Evolutionary conservation across 2,113 vertebrate species (phyloP), one percentile per base, ranked within the genome.

Genomic region (Thamnaconus septentrionalis): DNA sequence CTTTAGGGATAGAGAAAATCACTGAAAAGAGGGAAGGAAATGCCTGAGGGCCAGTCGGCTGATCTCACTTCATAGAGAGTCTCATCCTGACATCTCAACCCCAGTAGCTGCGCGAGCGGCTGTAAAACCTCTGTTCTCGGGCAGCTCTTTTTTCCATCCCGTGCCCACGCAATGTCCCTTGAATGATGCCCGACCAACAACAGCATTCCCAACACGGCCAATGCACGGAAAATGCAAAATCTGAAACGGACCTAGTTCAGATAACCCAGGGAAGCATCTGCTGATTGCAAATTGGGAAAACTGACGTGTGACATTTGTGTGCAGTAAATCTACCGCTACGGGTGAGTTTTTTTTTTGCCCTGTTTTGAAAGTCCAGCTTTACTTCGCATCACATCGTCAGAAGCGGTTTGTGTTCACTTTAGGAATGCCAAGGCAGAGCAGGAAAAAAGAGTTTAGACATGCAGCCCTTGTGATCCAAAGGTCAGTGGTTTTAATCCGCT

Each of bases 31-130:
- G 8, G 61, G 47, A 11, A 72, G 44, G 12, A 62, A 56, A 71
- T 51, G 50, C 39, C 57, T 69, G 18, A 0, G 45, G 46, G 54
- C 47, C 52, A 75, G 46, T 11, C 72, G 5, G 59, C 0, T 7
- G 6, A 56, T 6, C 46, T 40, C 18, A 31, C 18, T 31, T 31
- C 6, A 11, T 11, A 50, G 48, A 50, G 57, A 43, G 18, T 31
- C 18, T 31, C 18, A 31, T 31, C 18, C 18, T 31, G 18, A 31
- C 18, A 31, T 31, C 18, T 31, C 18, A 31, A 31, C 82, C 87
- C 82, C 81, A 76, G 76, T 42, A 63, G 53, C 9, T 61, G 63
- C 50, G 82, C 77, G 70, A 82, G 71, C 74, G 69, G 63, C 58
- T 66, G 71, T 56, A 64, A 61, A 56, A 76, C 63, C 40, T 68